Evolutionary conservation across 2,797 vertebrate species (phyloP).

Genomic region (Antennarius maculatus): DNA sequence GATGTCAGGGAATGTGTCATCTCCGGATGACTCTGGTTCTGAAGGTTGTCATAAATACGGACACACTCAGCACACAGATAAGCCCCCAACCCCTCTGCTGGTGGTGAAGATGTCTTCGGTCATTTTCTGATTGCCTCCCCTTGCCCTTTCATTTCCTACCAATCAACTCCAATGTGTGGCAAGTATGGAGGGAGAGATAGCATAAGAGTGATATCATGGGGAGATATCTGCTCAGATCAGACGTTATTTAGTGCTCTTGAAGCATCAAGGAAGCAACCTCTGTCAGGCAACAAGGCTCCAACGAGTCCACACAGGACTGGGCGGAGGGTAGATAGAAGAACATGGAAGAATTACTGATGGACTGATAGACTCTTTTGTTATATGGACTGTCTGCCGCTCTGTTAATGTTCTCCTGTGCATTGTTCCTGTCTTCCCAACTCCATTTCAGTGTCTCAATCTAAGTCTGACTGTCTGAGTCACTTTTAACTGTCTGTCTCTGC

Average conservation of each 20-base stretch:
- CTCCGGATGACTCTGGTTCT: not conserved
- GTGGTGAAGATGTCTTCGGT: conserved; percentile 41
- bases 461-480: conserved; percentile 59
- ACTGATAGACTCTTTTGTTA: conserved; percentile 77
- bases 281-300: conserved; percentile 77
- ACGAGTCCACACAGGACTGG: conserved; percentile 67
- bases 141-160: conserved; percentile 71
- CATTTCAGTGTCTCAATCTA: conserved; percentile 61
- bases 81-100: not conserved
- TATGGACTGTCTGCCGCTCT: conserved; percentile 51
- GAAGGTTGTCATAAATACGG: conserved; percentile 38
- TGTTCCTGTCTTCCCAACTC: conserved; percentile 52
- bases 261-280: conserved; percentile 64
- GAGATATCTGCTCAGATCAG: conserved; percentile 63
- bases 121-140: conserved; percentile 60
- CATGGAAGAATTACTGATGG: conserved; percentile 76
- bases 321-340: conserved; percentile 62
- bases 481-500: conserved; percentile 29
- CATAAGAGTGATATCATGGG: conserved; percentile 62
- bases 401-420: conserved; percentile 52
- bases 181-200: conserved; percentile 68
- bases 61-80: conserved; percentile 9
- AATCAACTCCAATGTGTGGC: conserved; percentile 68
- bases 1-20: too few relatives aligned
- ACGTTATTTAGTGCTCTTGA: conserved; percentile 68